phyloP scores from a whole-genome alignment of 2,888 invertebrate genomes.

The Pristionchus maxplancki region DNA sequence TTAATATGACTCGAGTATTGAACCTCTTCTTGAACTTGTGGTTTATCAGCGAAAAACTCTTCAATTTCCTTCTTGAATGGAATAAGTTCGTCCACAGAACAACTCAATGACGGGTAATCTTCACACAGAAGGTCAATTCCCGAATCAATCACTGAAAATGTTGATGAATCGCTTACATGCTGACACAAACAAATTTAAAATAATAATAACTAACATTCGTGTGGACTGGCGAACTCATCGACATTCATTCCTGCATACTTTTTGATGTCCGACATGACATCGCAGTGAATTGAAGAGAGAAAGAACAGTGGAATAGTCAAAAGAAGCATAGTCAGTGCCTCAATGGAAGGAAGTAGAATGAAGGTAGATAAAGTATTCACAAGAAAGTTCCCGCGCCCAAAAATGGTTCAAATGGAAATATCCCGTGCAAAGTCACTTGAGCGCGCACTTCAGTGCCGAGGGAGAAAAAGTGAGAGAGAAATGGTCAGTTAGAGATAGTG shows the following conservation, averaged over 20 bases:
- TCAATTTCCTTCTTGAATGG: neutral
- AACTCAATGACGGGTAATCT: neutral
- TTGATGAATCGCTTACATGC: neutral
- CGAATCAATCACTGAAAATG: neutral
- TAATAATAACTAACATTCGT: neutral
- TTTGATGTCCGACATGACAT: neutral
- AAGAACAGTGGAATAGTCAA: neutral
- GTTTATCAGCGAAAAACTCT: neutral
- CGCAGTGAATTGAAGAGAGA: neutral
- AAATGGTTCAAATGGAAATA: too few species aligned
- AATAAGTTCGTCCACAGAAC: neutral
- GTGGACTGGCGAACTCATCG: neutral
- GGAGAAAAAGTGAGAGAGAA: neutral
- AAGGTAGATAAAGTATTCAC: neutral
- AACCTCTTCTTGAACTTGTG: neutral
- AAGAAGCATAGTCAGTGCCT: neutral
- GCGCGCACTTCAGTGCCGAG: too few species aligned
- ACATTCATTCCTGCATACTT: neutral
- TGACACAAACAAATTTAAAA: neutral
- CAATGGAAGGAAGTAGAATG: neutral
- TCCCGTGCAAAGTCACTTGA: neutral
- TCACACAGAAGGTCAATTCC: neutral
- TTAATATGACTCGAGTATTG: too few species aligned
- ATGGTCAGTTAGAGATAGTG: neutral
- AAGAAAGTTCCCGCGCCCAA: too few species aligned